Evolutionary conservation across 2,113 vertebrate species (phyloP).

Genomic region (Mobula hypostoma): DNA sequence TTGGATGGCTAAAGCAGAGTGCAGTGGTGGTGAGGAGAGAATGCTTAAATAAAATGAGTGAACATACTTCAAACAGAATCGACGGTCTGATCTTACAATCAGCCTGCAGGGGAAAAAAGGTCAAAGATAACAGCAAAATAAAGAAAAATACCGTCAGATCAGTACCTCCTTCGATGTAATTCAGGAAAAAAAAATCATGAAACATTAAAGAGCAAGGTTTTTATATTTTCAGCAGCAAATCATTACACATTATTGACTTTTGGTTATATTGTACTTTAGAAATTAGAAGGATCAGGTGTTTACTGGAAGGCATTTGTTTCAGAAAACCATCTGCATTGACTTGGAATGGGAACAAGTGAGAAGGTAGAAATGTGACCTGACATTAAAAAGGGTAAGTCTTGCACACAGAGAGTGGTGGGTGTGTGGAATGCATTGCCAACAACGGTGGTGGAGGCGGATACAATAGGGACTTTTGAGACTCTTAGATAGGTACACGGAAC

Average conservation of each 20-base stretch:
- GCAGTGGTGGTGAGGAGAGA: neutral
- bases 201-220: neutral
- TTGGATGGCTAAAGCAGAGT: neutral
- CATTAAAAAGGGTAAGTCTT: too few relatives aligned
- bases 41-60: neutral
- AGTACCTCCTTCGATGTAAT: neutral
- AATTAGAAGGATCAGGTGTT: too few relatives aligned
- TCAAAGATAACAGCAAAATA: neutral
- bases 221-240: neutral
- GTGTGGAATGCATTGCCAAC: too few relatives aligned
- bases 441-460: too few relatives aligned
- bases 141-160: neutral
- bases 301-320: neutral
- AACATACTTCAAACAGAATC: neutral
- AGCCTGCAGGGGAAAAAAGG: neutral
- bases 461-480: too few relatives aligned
- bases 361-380: too few relatives aligned
- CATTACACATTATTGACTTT: neutral
- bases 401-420: too few relatives aligned
- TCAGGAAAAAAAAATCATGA: neutral
- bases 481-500: too few relatives aligned
- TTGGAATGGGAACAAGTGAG: neutral
- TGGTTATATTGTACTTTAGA: neutral
- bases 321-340: neutral
- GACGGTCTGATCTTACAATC: neutral